Evolutionary conservation across 2,797 vertebrate genomes (phyloP).

Genomic region (Uromys caudimaculatus): DNA sequence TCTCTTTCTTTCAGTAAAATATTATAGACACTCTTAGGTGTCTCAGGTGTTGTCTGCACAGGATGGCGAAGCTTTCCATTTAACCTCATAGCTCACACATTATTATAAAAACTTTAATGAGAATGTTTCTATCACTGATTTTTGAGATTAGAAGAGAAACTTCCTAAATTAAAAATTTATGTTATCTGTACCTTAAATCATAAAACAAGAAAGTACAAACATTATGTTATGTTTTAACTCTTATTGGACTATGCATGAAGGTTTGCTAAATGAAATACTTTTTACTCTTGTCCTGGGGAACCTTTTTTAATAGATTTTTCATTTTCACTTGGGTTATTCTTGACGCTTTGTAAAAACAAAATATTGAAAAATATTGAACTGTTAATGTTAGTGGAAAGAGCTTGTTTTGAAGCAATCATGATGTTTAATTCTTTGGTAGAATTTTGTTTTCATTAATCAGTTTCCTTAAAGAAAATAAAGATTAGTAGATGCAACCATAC

Average conservation of each 20-base stretch:
- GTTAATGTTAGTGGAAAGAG: constrained; percentile 13
- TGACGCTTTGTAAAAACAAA: constrained; percentile 55
- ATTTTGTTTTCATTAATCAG: background rate
- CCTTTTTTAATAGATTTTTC: background rate
- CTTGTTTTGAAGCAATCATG: background rate
- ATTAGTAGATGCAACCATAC: background rate
- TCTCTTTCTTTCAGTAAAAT: background rate
- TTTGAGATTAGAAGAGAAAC: background rate
- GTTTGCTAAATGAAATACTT: background rate
- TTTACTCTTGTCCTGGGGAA: constrained; percentile 17
- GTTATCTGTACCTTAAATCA: background rate
- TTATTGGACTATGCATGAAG: background rate
- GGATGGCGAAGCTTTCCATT: background rate
- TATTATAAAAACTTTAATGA: background rate
- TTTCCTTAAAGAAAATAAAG: constrained; percentile 34
- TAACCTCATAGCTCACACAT: background rate
- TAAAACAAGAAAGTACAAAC: background rate
- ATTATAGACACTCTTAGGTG: background rate
- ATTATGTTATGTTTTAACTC: background rate
- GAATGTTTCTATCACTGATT: background rate
- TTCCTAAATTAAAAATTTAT: background rate
- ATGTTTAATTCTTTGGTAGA: background rate
- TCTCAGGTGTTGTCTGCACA: background rate
- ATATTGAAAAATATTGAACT: constrained; percentile 66
- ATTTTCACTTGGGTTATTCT: background rate